Evolutionary conservation across 1,140 invertebrate genomes (phyloP).

Genomic region (Galleria mellonella): DNA sequence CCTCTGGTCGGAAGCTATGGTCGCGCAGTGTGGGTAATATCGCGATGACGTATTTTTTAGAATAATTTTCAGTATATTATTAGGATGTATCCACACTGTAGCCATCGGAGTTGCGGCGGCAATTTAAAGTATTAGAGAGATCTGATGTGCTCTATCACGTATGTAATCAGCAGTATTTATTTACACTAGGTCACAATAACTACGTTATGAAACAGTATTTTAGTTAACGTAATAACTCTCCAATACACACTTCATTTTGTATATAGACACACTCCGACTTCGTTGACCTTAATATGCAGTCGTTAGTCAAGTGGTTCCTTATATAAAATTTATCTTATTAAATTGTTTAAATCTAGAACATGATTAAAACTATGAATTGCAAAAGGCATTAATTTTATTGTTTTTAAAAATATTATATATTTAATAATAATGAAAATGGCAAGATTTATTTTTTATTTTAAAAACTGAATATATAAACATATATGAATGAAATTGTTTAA

Average conservation of each 20-base stretch:
- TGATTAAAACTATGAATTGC: no score
- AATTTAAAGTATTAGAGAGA: slow-evolving; percentile 41
- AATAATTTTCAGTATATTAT: slow-evolving; percentile 45
- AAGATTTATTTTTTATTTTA: no score
- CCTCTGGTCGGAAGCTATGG: slow-evolving; percentile 16
- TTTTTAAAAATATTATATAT: no score
- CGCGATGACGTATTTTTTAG: slow-evolving; percentile 43
- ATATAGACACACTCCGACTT: slow-evolving; percentile 39
- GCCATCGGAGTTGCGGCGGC: slow-evolving; percentile 12
- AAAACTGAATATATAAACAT: no score
- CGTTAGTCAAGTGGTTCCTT: no score
- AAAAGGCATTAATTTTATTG: no score
- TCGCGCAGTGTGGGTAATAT: slow-evolving; percentile 32
- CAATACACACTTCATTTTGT: slow-evolving; percentile 39
- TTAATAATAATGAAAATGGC: no score
- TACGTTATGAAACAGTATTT: slow-evolving; percentile 57
- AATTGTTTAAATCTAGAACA: no score
- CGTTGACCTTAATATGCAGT: slow-evolving; percentile 5
- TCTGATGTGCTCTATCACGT: slow-evolving; percentile 40
- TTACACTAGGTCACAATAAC: slow-evolving; percentile 50
- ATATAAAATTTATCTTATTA: no score
- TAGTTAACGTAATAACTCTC: slow-evolving; percentile 52
- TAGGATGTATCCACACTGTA: slow-evolving; percentile 30
- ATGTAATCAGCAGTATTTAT: slow-evolving; percentile 32
- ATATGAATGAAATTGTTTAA: no score